phyloP scores from a whole-genome alignment of 2,888 invertebrate genomes.

The Caenorhabditis macrosperma region DNA sequence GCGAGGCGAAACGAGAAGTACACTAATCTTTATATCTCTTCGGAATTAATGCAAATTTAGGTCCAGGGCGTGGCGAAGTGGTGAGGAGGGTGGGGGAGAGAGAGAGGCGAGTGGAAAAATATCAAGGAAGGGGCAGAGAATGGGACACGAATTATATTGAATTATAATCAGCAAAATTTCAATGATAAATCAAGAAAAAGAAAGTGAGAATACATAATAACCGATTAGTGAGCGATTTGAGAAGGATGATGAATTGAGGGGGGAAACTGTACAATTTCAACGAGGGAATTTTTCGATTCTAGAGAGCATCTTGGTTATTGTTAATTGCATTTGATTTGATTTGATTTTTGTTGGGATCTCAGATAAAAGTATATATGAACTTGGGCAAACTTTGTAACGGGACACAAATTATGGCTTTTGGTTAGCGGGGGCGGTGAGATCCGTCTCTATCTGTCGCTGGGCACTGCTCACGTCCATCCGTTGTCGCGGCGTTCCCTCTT shows the following conservation, averaged over 20 bases:
- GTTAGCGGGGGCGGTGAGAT: constrained; percentile 8
- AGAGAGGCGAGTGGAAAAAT: not conserved
- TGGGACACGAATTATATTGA: constrained; percentile 7
- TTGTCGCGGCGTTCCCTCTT: constrained; percentile 82
- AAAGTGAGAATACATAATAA: constrained; percentile 39
- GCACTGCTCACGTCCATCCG: constrained; percentile 61
- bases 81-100: not conserved
- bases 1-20: not conserved
- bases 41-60: constrained; percentile 22
- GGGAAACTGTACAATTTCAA: constrained; percentile 9
- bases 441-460: constrained; percentile 60
- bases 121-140: not conserved
- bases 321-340: not conserved
- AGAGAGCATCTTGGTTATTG: constrained; percentile 7
- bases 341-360: not conserved
- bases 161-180: constrained; percentile 12
- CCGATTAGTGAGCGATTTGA: constrained; percentile 52
- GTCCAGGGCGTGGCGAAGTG: constrained; percentile 7
- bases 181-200: constrained; percentile 13
- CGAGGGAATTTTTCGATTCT: not conserved
- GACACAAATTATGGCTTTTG: constrained; percentile 38
- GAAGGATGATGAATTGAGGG: constrained; percentile 1
- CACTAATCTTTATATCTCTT: constrained; percentile 32
- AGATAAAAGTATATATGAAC: no score
- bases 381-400: no score